These are phyloP conservation scores for Eospalax fontanierii DNA, from an alignment of 2,797 vertebrate species.

Conservation along the genomic window DNA sequence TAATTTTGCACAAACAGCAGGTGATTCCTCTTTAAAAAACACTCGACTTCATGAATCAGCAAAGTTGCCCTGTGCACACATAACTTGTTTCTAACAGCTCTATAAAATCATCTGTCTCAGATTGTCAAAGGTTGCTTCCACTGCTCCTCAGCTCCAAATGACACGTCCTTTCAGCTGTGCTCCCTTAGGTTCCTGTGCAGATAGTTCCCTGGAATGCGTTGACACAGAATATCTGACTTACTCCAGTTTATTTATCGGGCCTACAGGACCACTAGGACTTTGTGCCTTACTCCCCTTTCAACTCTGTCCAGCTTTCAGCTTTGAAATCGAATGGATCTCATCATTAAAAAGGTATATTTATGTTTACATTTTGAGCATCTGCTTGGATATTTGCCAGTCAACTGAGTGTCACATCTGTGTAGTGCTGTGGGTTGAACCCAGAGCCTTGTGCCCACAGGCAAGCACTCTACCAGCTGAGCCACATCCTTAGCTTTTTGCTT, in stretches of 20 bases:
- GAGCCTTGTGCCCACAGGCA: background rate
- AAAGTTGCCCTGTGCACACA: background rate
- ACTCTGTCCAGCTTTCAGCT: background rate
- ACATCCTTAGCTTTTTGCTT: background rate
- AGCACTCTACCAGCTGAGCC: background rate
- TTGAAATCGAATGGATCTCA: background rate
- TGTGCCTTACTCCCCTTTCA: background rate
- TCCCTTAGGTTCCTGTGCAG: background rate
- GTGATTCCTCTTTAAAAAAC: background rate
- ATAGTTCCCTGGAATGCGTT: background rate
- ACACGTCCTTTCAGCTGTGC: no score
- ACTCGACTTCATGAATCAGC: background rate
- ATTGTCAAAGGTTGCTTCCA: background rate
- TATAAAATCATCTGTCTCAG: background rate
- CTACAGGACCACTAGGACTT: background rate
- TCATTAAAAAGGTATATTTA: background rate
- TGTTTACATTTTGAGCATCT: background rate
- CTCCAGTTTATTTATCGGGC: background rate
- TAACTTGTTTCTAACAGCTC: background rate
- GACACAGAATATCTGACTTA: background rate
- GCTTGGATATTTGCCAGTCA: background rate
- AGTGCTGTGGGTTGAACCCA: background rate
- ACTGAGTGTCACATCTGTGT: background rate
- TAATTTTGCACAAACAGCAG: background rate
- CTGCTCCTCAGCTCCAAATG: background rate